phyloP scores from a whole-genome alignment of 2,113 vertebrate genomes.

The Ptyas mucosa region DNA sequence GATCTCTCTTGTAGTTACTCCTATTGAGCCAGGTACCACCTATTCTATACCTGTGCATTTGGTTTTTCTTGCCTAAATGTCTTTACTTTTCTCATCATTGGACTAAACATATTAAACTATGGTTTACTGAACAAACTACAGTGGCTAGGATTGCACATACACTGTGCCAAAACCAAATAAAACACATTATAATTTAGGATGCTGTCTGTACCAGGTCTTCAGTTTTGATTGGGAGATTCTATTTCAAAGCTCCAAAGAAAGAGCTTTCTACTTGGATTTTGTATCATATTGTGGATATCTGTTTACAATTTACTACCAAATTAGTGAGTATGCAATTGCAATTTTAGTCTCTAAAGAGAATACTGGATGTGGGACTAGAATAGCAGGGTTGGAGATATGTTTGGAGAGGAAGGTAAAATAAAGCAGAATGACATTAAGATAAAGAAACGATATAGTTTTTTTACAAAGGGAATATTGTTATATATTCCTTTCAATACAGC shows the following conservation, averaged over 20 bases:
- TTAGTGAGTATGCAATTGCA: not conserved
- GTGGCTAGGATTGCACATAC: not conserved
- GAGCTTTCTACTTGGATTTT: not conserved
- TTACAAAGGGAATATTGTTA: not conserved
- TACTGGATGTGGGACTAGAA: not conserved
- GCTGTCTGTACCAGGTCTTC: not conserved
- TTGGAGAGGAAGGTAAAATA: not conserved
- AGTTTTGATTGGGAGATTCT: not conserved
- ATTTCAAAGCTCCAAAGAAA: not conserved
- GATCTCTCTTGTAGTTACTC: not conserved
- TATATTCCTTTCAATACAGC: not conserved
- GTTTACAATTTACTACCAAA: not conserved
- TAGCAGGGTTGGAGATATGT: not conserved
- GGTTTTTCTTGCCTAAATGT: not conserved
- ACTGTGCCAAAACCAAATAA: not conserved
- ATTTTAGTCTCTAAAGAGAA: not conserved
- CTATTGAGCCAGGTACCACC: no score
- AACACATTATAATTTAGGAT: not conserved
- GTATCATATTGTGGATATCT: not conserved
- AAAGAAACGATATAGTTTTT: not conserved
- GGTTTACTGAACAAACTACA: not conserved
- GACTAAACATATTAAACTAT: not conserved
- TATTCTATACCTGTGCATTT: not conserved
- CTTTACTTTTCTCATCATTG: not conserved
- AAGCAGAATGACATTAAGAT: not conserved